Conservation (phyloP, 2,888 invertebrate species). For the Lepetodrilus schrolli region DNA sequence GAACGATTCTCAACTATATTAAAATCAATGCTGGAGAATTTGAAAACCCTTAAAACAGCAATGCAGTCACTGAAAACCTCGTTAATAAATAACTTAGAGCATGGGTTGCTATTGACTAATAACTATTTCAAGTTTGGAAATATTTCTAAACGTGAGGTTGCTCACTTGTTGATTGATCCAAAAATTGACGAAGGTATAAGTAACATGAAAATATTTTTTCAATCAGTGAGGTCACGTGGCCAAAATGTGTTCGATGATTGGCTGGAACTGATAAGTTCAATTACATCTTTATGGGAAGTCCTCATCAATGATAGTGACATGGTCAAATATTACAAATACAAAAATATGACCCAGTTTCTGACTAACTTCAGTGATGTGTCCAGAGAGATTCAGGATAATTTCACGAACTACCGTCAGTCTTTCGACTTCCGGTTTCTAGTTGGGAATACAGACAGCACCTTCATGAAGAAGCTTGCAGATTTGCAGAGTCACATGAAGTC, state of each 20-base stretch:
- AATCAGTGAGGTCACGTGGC: conserved; percentile 57
- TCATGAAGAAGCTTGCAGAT: conserved; percentile 44
- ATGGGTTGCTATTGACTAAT: conserved; percentile 33
- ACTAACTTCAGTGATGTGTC: conserved; percentile 42
- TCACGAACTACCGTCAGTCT: conserved; percentile 28
- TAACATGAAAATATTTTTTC: conserved; percentile 50
- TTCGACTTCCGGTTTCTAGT: conserved; percentile 49
- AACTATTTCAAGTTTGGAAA: conserved; percentile 41
- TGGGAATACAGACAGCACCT: conserved; percentile 49
- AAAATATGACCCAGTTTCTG: conserved; percentile 45
- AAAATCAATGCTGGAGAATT: conserved; percentile 40
- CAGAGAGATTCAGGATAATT: conserved; percentile 31
- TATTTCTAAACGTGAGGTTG: conserved; percentile 44
- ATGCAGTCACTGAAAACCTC: conserved; percentile 38
- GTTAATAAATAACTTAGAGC: conserved; percentile 38
- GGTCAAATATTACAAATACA: conserved; percentile 51
- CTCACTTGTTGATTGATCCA: conserved; percentile 45
- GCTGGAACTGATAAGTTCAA: conserved; percentile 42
- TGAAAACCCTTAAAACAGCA: conserved; percentile 33
- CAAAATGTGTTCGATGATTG: conserved; percentile 55
- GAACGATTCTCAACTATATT: conserved; percentile 34
- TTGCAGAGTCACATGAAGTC: conserved; percentile 43
- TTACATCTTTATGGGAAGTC: conserved; percentile 49
- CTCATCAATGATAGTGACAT: conserved; percentile 56
- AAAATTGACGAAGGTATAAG: conserved; percentile 44